Conservation (phyloP, 2,797 vertebrate species). For the Avahi laniger region DNA sequence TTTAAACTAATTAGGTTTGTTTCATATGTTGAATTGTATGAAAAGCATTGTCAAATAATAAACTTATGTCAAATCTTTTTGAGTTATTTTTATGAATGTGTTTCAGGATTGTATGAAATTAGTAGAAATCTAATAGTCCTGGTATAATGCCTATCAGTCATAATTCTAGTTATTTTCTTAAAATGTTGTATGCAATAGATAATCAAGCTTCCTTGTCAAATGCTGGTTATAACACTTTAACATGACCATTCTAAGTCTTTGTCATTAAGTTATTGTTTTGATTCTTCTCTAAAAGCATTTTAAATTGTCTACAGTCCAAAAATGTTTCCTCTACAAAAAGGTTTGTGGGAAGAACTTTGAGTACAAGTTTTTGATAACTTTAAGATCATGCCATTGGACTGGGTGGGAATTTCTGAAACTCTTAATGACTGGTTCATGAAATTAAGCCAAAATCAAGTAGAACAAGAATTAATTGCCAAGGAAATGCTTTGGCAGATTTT, state of each 20-base stretch:
- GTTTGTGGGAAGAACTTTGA: background rate
- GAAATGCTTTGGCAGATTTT: background rate
- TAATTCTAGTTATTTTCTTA: background rate
- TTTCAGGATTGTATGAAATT: background rate
- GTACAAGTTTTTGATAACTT: background rate
- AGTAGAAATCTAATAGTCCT: background rate
- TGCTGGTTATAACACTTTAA: background rate
- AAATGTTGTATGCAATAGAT: background rate
- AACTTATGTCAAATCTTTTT: background rate
- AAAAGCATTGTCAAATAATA: background rate
- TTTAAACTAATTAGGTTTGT: background rate
- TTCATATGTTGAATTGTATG: background rate
- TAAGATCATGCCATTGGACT: background rate
- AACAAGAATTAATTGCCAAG: background rate
- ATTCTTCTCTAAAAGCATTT: background rate
- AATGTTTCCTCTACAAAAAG: background rate
- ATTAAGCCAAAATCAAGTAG: background rate
- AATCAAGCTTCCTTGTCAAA: background rate
- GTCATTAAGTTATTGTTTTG: background rate
- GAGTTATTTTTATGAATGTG: background rate
- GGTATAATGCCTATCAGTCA: background rate
- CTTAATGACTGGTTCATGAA: background rate
- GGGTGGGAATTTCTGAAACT: background rate
- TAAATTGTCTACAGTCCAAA: background rate
- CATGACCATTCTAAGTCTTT: background rate